Base-by-base conservation (phyloP, 2,797 vertebrate species). In the Miichthys miiuy region DNA sequence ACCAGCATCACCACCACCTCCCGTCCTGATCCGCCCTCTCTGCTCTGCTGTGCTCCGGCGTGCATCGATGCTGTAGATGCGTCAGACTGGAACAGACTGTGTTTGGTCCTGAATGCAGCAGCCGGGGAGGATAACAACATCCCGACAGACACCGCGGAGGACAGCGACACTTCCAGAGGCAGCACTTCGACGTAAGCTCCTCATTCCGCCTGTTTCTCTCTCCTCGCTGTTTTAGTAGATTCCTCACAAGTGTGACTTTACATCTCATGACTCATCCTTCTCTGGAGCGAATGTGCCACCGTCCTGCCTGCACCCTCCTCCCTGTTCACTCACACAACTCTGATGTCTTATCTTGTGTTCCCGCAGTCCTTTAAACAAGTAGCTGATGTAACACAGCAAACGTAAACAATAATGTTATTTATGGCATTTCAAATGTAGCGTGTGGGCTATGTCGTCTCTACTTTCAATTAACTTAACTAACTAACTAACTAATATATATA, bases 11-110 rank as follows among this genome's bases (percentile, higher is more conserved):
- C 34, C 34, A 34, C 34, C 30, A 34, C 21, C 44, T 18, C 56
- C 73, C 5, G 27, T 16, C 12, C 70, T 6, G 44, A 8, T 17
- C 79, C 70, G 12, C 81, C 81, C 75, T 41, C 68, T 30, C 56
- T 21, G 47, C 55, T 20, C 27, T 0, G 52, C 58, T n/a, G 20
- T 25, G 25, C 52, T 55, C 63, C 63, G 1, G 25, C 10, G 17
- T 38, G 77, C 68, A 62, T 71, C 44, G 81, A 51, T 68, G 85
- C 82, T 77, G 82, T 77, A 77, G 82, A 80, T 81, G 89, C 80
- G 3, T 72, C 85, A 84, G 77, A 79, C 68, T 5, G 55, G 77
- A 57, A 5, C 56, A 52, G 30, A 79, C 46, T 44, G n/a, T 12
- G 38, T 38, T 34, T 50, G 75, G 23, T 18, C 3, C 21, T 89